Base-by-base conservation (phyloP, 2,113 vertebrate species). In the Embiotoca jacksoni region DNA sequence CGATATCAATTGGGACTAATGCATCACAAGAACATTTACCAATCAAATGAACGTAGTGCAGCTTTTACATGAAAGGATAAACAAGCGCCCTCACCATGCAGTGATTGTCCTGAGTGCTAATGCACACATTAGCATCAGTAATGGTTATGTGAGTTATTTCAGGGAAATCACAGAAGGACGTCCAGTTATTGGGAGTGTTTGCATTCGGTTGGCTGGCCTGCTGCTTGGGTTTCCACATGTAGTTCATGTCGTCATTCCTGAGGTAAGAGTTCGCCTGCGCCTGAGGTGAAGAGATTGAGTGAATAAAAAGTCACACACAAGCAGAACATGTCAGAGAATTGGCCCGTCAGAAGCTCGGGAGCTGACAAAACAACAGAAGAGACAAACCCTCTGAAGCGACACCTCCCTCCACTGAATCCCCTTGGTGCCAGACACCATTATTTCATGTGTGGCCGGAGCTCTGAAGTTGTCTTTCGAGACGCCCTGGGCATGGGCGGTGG, bases 81-180 rank as follows among this genome's bases (percentile, higher is more conserved):
- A 63, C 36, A 54, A 75, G 70, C 16, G 5, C 59, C 75, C 95
- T 91, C 86, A 99, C 98, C 96, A 99, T 91, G 86, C 94, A 93
- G 58, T 86, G 79, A 87, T 96, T 98, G 93, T 97, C 96, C 90
- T 97, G 96, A 32, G 93, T 95, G 83, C 94, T 92, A 88, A 99
- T 88, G 93, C 90, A 93, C 89, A 98, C 92, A 5, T 84, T 66
- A 63, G 60, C 31, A 0, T 92, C 95, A 36, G 82, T 92, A 70
- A 97, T 52, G 75, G 94, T 93, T 2, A 98, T 78, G 53, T 98
- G 97, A 1, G 96, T 97, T 87, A 99, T 96, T 47, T 96, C 96
- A 49, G 92, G 95, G 82, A 98, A 99, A 86, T 98, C 96, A 0
- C 96, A 98, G 93, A 99, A 98, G 13, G 37, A 55, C 6, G 4